Base-by-base conservation (phyloP, 2,113 vertebrate genomes). In the Oreochromis niloticus region DNA sequence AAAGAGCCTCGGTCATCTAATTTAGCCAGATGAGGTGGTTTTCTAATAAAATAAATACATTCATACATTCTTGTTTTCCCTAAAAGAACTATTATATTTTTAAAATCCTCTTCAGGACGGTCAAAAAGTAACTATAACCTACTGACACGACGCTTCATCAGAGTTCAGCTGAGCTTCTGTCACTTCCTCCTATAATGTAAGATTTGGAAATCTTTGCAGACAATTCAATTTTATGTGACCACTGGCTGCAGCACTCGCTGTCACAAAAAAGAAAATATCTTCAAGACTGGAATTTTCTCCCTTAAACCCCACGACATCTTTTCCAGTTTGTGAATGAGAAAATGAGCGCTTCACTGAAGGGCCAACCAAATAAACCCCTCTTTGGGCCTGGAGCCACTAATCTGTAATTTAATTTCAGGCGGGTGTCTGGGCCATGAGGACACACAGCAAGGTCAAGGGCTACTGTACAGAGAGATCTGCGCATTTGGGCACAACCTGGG, bases 371-470 rank as follows among this genome's bases (percentile, higher is more conserved):
- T 95, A 95, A 95, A 95, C 83, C 89, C 84, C 84, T 95, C 88
- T 90, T 89, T 87, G 83, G 85, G 92, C 90, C 85, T 36, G 82
- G 22, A 91, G 94, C 91, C 93, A 94, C 94, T 95, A 95, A 96
- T 96, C 94, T 95, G 91, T 96, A 89, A 96, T 95, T 95, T 95
- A 93, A 95, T 96, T 96, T 96, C 94, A 95, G 85, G 78, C 85
- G 83, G 93, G 93, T 91, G 87, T 95, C 92, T 87, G 91, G 94
- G 86, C 91, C 92, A 88, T 39, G 80, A 93, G 94, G 94, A 95
- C 94, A 90, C 91, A 82, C 82, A 73, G 92, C 92, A 94, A 95
- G 95, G 95, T 95, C 94, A 95, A 93, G 93, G 91, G 94, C 93
- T 93, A 95, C 93, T 93, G 94, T 94, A 95, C 91, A 63, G 88